These are phyloP conservation scores for Potamarius usumacintae DNA, from an alignment of 2,113 vertebrate genomes.

Conservation along the genomic window DNA sequence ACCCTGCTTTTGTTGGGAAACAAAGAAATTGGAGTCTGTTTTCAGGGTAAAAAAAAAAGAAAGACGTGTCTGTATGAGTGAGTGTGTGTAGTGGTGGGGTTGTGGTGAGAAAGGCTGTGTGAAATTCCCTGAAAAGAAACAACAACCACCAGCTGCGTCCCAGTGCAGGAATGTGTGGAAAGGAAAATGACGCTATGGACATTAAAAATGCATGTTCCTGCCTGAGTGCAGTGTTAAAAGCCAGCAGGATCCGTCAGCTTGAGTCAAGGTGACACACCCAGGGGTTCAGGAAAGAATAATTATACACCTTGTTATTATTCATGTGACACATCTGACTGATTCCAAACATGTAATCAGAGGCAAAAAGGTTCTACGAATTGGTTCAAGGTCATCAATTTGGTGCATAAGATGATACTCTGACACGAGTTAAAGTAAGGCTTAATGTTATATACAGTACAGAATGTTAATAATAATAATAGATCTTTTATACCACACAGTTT, in stretches of 20 bases:
- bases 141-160: constrained; percentile 11
- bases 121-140: neutral
- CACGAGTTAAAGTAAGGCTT: neutral
- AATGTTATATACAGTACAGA: neutral
- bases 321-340: neutral
- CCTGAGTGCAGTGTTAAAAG: constrained; percentile 9
- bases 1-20: constrained; percentile 69
- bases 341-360: neutral
- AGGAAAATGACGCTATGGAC: constrained; percentile 20
- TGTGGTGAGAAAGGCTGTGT: constrained; percentile 33
- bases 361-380: neutral
- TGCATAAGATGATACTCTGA: neutral
- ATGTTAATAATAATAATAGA: neutral
- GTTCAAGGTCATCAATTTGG: neutral
- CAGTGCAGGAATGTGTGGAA: constrained; percentile 20
- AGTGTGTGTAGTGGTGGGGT: constrained; percentile 43
- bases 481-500: too few species aligned
- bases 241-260: neutral
- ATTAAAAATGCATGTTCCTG: constrained; percentile 45
- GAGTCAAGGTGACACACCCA: constrained; percentile 32
- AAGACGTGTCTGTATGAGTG: constrained; percentile 21
- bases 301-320: neutral
- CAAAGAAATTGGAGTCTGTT: constrained; percentile 73
- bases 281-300: neutral
- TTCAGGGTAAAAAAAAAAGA: constrained; percentile 61